Evolutionary conservation across 2,113 vertebrate genomes (phyloP).

Genomic region (Xyliphius kryptos): DNA sequence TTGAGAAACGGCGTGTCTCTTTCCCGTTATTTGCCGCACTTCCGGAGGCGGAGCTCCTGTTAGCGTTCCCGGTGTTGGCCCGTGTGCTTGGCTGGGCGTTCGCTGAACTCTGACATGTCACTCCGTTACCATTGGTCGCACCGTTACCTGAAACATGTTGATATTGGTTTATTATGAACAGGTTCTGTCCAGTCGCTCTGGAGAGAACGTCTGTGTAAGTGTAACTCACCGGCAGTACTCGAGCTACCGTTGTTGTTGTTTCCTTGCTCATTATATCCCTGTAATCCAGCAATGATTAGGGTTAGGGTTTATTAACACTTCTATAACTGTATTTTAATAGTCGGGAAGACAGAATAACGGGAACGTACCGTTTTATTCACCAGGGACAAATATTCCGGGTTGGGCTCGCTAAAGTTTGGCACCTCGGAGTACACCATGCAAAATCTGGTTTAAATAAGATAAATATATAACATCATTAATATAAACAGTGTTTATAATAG

Average conservation of each 20-base stretch:
- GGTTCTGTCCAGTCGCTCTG: too few relatives aligned
- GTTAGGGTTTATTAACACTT: too few relatives aligned
- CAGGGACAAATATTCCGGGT: constrained; percentile 68
- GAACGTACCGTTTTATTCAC: constrained; percentile 42
- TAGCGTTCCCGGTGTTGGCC: constrained; percentile 59
- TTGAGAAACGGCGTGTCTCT: constrained; percentile 70
- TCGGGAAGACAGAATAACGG: neutral
- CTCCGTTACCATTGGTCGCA: constrained; percentile 67
- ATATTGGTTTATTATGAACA: too few relatives aligned
- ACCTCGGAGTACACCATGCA: constrained; percentile 82
- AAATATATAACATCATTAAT: too few relatives aligned
- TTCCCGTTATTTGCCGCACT: constrained; percentile 69
- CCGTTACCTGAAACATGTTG: constrained; percentile 52
- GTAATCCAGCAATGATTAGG: too few relatives aligned
- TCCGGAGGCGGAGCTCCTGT: constrained; percentile 51
- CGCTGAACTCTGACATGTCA: constrained; percentile 47
- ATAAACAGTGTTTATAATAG: too few relatives aligned
- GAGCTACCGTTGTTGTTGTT: constrained; percentile 31
- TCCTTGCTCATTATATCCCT: constrained; percentile 43
- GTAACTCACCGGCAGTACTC: constrained; percentile 16
- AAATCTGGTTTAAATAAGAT: constrained; percentile 63
- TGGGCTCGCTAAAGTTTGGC: constrained; percentile 77
- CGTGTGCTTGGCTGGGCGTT: constrained; percentile 52
- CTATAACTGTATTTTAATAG: too few relatives aligned
- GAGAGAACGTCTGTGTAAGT: neutral